phyloP scores from a whole-genome alignment of 2,113 vertebrate species.

The Platycercus adscitus region DNA sequence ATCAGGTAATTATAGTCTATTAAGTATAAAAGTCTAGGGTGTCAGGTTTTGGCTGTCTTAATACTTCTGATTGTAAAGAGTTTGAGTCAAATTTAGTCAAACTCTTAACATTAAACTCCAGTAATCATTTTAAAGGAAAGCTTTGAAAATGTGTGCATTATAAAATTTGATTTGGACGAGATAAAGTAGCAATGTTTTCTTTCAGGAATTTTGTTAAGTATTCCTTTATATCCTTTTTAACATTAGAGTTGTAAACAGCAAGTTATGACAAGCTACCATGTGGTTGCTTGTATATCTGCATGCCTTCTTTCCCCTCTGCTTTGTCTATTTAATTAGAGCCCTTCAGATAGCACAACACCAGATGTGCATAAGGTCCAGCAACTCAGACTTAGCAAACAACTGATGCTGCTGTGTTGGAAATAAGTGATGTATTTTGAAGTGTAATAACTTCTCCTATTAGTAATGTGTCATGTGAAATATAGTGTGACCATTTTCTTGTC shows the following conservation, averaged over 20 bases:
- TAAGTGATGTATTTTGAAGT: not conserved
- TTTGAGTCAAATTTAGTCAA: not conserved
- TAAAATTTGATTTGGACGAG: not conserved
- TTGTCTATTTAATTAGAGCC: not conserved
- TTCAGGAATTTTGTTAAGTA: not conserved
- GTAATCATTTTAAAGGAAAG: conserved; percentile 2
- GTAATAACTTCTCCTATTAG: not conserved
- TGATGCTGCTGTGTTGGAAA: not conserved
- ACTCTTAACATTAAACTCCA: not conserved
- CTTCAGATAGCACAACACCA: not conserved
- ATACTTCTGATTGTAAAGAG: not conserved
- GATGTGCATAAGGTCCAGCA: not conserved
- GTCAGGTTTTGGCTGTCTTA: not conserved
- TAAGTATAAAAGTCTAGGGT: not conserved
- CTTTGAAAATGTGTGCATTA: not conserved
- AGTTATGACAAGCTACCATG: not conserved
- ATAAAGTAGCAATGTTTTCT: not conserved
- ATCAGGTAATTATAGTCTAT: conserved; percentile 81
- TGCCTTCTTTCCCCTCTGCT: not conserved
- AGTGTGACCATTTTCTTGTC: not conserved
- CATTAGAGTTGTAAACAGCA: not conserved
- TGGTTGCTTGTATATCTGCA: not conserved
- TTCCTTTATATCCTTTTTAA: not conserved
- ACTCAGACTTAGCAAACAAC: not conserved
- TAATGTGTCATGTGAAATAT: not conserved